Evolutionary conservation across 2,113 vertebrate species (phyloP), one percentile per base, ranked within the genome.

Genomic region (Ranitomeya imitator): DNA sequence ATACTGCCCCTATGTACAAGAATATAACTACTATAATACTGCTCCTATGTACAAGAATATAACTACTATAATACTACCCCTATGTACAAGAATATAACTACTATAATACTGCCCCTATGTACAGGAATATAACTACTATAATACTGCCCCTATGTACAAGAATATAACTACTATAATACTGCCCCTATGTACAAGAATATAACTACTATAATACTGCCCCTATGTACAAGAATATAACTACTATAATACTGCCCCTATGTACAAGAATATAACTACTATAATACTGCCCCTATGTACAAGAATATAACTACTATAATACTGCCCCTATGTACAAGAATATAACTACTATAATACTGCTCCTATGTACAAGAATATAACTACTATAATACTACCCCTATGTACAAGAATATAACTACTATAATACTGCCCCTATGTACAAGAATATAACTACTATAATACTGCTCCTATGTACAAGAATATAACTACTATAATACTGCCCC

Each of bases 131-230:
- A 69, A 69, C 65, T 69, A 69, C 65, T 69, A 69, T 69, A 69
- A 69, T 69, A 69, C n/a, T 69, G 65, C 65, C 26, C 65, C 65
- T 69, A 69, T 69, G 3, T 31, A 73, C 69, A 73, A 73, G 69
- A 73, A 73, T 73, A 73, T 73, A 73, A 73, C 69, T 67, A 67
- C 63, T 67, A 67, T 67, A 67, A n/a, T 67, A 55, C 54, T 55
- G 54, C 54, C 10, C 63, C 63, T 67, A 67, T 67, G 21, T 67
- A 67, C 63, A 67, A 23, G 63, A 67, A 67, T 67, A 67, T 67
- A 67, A 10, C 63, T 67, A n/a, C 63, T 67, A 67, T 67, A 67
- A 67, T 67, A 67, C 63, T 67, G n/a, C 63, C 3, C 60, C 60
- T 61, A 61, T 67, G 21, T 67, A 67, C 63, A 67, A 67, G 63